These are phyloP conservation scores for Tauraco hartlaubi DNA, from an alignment of 2,797 vertebrate species.

Conservation along the genomic window DNA sequence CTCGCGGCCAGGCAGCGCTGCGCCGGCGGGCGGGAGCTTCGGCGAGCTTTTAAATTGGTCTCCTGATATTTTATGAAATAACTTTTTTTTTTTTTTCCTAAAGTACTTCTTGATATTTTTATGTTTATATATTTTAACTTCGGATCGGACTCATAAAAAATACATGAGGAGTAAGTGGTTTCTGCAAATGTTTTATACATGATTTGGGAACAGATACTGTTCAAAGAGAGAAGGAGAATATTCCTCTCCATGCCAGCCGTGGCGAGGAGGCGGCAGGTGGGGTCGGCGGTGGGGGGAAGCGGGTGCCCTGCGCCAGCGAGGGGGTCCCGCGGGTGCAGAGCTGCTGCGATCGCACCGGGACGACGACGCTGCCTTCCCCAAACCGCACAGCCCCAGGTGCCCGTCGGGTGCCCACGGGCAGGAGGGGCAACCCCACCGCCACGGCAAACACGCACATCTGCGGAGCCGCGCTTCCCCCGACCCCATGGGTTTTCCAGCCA, in stretches of 20 bases:
- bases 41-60: conserved; percentile 46
- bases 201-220: conserved; percentile 69
- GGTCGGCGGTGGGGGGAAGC: rapidly evolving
- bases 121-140: conserved; percentile 83
- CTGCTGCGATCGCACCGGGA: rapidly evolving
- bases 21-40: background rate
- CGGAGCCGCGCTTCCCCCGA: rapidly evolving
- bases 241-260: background rate
- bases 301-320: rapidly evolving
- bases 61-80: conserved; percentile 76
- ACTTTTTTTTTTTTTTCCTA: conserved; percentile 60
- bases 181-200: conserved; percentile 84
- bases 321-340: rapidly evolving
- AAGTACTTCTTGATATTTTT: conserved; percentile 83
- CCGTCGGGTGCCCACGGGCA: rapidly evolving
- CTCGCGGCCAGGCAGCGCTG: background rate
- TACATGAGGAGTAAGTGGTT: conserved; percentile 82
- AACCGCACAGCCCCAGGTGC: rapidly evolving
- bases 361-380: background rate
- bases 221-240: background rate
- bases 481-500: background rate
- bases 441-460: rapidly evolving
- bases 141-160: conserved; percentile 79
- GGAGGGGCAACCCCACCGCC: background rate
- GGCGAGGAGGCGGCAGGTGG: background rate